Base-by-base conservation (phyloP, 2,113 vertebrate genomes). In the Oxyruncus cristatus region DNA sequence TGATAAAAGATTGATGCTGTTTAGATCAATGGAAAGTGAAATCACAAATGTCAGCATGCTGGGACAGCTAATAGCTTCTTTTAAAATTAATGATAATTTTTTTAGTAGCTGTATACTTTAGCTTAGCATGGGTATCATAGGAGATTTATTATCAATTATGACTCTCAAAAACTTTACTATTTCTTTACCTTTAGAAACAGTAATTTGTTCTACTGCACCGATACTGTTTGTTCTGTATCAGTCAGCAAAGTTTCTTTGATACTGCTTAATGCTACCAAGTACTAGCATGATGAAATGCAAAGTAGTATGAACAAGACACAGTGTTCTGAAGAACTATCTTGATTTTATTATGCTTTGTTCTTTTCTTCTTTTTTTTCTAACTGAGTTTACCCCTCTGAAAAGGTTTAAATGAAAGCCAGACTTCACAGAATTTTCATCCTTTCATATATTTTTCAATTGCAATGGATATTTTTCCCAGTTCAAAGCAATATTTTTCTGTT, bases 401-500 rank as follows among this genome's bases (percentile, higher is more conserved):
- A 95, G 5, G 28, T 83, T 92, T 89, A 95, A 93, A 91, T 89
- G 71, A 95, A 94, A 85, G 56, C 33, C 46, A 89, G 3, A 44
- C 55, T 78, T 91, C 75, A 85, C 37, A 68, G 59, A 75, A 11
- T 71, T 76, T 82, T 96, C 78, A 55, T 83, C 13, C 37, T 95
- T 95, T 89, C 59, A 24, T 74, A 32, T 72, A 71, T 91, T 92
- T 74, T 83, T 92, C 12, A 15, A 62, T 75, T 82, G 66, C 67
- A 74, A 62, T 78, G 63, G 65, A 62, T 94, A 70, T 76, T 85
- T 91, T 39, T 74, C 33, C 47, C 44, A 81, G 56, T 92, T 94
- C 78, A 88, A 85, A 85, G 50, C 35, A 83, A 21, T 94, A 92
- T 66, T 85, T 93, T 83, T 73, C 33, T 74, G 33, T 24, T 47